Evolutionary conservation across 2,797 vertebrate genomes (phyloP).

Genomic region (Apodemus agrarius): DNA sequence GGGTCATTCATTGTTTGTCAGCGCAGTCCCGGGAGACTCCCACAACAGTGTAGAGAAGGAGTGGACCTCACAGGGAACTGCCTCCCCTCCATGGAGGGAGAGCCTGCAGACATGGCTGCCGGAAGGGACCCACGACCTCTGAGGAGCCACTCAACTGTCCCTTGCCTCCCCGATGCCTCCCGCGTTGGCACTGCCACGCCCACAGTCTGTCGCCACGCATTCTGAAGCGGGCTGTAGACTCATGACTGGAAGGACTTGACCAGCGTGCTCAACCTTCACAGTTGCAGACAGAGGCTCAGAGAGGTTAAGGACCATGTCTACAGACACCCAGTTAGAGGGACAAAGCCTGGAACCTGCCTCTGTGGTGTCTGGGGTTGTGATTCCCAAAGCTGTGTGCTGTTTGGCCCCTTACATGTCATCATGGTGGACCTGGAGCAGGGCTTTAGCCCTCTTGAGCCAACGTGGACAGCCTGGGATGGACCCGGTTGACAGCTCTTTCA

Average conservation of each 20-base stretch:
- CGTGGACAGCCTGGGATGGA: slow-evolving; percentile 75
- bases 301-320: neutral
- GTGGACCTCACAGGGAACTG: neutral
- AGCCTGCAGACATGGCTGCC: accelerated
- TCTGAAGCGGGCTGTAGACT: neutral
- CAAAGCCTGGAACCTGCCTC: accelerated
- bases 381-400: neutral
- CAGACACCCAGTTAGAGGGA: neutral
- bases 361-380: accelerated
- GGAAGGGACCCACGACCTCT: neutral
- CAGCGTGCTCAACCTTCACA: accelerated
- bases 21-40: neutral
- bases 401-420: slow-evolving; percentile 19
- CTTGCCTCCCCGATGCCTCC: neutral
- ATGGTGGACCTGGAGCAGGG: neutral
- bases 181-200: accelerated
- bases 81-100: neutral
- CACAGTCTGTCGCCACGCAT: accelerated
- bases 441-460: slow-evolving; percentile 46
- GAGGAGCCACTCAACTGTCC: neutral
- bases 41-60: neutral
- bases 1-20: neutral
- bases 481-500: slow-evolving; percentile 62
- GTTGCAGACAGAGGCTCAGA: neutral
- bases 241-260: neutral